Conservation (phyloP, 2,888 invertebrate species). For the Drosophila bunnanda region DNA sequence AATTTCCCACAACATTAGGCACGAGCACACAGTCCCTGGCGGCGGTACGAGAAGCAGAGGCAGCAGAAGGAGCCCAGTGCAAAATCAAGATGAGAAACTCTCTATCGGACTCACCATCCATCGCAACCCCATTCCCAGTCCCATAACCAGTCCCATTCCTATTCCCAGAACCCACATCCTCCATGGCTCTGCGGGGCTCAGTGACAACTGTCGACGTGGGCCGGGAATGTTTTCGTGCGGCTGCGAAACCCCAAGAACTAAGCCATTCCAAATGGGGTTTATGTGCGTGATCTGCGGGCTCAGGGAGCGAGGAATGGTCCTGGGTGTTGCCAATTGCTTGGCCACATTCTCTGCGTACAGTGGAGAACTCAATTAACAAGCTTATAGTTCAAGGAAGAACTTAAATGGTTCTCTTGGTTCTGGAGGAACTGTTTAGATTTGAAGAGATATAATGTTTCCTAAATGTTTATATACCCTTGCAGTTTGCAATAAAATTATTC, state of each 20-base stretch:
- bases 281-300: conserved; percentile 37
- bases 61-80: conserved; percentile 50
- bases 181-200: conserved; percentile 13
- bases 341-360: conserved; percentile 22
- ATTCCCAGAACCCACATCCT: conserved; percentile 17
- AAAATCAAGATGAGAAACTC: conserved; percentile 76
- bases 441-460: background rate
- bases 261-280: conserved; percentile 79
- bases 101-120: conserved; percentile 50
- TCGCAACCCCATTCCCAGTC: conserved; percentile 7
- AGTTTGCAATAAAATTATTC: no score
- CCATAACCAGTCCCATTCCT: background rate
- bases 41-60: conserved; percentile 1
- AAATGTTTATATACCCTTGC: no score
- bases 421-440: background rate
- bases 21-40: conserved; percentile 55
- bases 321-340: conserved; percentile 23
- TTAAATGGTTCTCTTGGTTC: background rate
- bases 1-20: conserved; percentile 85
- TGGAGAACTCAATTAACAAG: background rate
- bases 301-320: background rate
- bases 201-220: conserved; percentile 66
- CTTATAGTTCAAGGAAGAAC: background rate
- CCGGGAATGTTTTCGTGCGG: conserved; percentile 63
- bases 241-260: conserved; percentile 74